Base-by-base conservation (phyloP, 1,140 invertebrate species). In the Pantala flavescens region DNA sequence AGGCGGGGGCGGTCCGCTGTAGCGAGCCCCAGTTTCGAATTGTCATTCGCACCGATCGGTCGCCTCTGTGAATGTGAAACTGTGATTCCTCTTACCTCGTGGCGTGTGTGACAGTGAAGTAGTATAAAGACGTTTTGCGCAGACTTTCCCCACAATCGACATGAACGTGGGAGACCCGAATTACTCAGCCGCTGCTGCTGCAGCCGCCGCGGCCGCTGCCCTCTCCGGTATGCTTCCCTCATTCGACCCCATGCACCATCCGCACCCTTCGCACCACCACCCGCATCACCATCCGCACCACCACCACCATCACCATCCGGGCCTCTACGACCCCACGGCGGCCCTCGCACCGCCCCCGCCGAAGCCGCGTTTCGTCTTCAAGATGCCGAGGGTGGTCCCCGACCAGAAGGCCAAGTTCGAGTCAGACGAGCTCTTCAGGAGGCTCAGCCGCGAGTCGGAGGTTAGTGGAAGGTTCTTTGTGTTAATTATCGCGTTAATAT, bases 341-440 rank as follows among this genome's bases (percentile, higher is more conserved):
- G 49, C 49, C 12, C 49, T 63, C 49, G 49, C 49, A 63, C 49
- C 49, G 49, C 49, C 49, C 80, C 94, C 94, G 79, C 92, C 91
- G 0, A 91, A 94, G 81, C 92, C 92, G 0, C 86, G 93, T 77
- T 91, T 94, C 77, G 91, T 95, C 78, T 95, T 95, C 83, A 96
- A 95, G 84, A 98, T 98, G 95, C 96, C 96, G 0, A 86, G 94
- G 71, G 96, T 98, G 11, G 95, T 98, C 49, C 93, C 95, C 0
- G 95, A 98, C 81, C 96, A 98, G 82, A 96, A 97, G 82, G 88
- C 89, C 21, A 98, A 97, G 84, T 98, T 98, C 82, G 96, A 98
- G 81, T 95, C 93, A 28, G 96, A 98, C 78, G 96, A 98, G 84
- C 85, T 98, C 12, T 98, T 98, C 81, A 88, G 96, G 80, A 88